These are phyloP conservation scores for Podarcis cretensis DNA, from an alignment of 2,113 vertebrate species.

Conservation along the genomic window DNA sequence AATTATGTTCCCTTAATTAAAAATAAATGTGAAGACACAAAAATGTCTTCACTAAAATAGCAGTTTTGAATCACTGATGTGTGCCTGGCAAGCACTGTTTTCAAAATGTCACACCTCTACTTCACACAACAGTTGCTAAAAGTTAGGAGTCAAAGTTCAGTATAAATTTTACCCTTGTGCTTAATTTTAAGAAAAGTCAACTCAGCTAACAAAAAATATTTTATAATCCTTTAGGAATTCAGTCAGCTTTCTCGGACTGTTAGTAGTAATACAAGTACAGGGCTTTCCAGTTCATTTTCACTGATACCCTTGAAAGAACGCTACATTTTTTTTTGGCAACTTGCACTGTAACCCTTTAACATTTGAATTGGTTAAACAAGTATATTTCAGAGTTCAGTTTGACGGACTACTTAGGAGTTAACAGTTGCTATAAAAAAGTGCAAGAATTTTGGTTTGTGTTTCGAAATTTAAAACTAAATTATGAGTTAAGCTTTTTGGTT, in stretches of 20 bases:
- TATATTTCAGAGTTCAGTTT: neutral
- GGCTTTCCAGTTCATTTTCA: neutral
- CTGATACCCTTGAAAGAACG: neutral
- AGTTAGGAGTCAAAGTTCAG: neutral
- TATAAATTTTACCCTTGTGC: neutral
- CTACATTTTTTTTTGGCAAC: conserved; percentile 3
- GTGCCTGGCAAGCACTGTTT: neutral
- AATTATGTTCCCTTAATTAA: neutral
- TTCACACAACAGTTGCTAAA: neutral
- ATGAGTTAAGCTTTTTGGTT: conserved; percentile 77
- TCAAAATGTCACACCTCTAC: neutral
- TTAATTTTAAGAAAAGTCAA: neutral
- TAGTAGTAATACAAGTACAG: neutral
- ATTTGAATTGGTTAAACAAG: conserved; percentile 7
- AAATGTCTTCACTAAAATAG: neutral
- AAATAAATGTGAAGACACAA: neutral
- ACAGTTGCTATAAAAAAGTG: conserved; percentile 41
- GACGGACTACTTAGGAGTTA: neutral
- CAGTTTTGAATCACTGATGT: neutral
- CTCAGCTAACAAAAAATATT: neutral
- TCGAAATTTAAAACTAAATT: conserved; percentile 63
- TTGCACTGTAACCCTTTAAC: conserved; percentile 55
- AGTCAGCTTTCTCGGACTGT: neutral
- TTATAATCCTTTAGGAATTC: neutral
- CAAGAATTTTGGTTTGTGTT: conserved; percentile 51